A percentile compares a stretch with the other conserved stretches of the same genome.
These are phyloP conservation scores for Scomber scombrus DNA, from an alignment of 2,113 vertebrate genomes.

Conservation along the genomic window DNA sequence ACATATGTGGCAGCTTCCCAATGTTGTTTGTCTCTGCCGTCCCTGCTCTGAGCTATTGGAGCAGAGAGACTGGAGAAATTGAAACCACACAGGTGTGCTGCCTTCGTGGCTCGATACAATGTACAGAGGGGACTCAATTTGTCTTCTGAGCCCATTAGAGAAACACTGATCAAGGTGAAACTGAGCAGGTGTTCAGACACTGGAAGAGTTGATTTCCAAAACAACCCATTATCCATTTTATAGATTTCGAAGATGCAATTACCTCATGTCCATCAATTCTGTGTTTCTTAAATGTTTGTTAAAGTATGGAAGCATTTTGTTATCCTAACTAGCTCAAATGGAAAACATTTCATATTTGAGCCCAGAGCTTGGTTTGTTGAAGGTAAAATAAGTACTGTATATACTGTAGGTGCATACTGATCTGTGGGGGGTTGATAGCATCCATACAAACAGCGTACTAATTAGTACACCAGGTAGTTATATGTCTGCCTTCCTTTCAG, in stretches of 20 bases:
- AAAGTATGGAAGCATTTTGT: neutral
- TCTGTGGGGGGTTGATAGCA: too few relatives aligned
- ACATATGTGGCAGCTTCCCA: constrained; percentile 55
- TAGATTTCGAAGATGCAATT: neutral
- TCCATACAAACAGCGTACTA: neutral
- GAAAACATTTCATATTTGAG: neutral
- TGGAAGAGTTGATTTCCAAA: constrained; percentile 1
- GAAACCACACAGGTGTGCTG: constrained; percentile 50
- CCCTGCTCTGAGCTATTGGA: constrained; percentile 35
- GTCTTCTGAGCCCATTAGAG: constrained; percentile 45
- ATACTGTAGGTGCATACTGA: neutral
- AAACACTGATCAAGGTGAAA: constrained; percentile 48
- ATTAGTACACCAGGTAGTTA: neutral
- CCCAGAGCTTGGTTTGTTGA: neutral
- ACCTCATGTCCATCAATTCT: constrained; percentile 6
- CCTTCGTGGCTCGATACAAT: constrained; percentile 43
- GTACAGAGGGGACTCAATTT: constrained; percentile 26
- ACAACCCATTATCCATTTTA: constrained; percentile 7
- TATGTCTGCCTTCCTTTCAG: too few relatives aligned
- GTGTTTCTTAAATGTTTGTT: neutral
- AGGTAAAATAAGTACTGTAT: too few relatives aligned
- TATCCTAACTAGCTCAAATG: neutral
- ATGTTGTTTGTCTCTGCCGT: constrained; percentile 50
- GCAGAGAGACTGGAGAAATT: constrained; percentile 42
- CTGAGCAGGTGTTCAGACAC: constrained; percentile 42